A percentile compares a stretch with the other conserved stretches of the same genome.
Conservation (phyloP, 2,113 vertebrate genomes). For the Irena cyanogastra region DNA sequence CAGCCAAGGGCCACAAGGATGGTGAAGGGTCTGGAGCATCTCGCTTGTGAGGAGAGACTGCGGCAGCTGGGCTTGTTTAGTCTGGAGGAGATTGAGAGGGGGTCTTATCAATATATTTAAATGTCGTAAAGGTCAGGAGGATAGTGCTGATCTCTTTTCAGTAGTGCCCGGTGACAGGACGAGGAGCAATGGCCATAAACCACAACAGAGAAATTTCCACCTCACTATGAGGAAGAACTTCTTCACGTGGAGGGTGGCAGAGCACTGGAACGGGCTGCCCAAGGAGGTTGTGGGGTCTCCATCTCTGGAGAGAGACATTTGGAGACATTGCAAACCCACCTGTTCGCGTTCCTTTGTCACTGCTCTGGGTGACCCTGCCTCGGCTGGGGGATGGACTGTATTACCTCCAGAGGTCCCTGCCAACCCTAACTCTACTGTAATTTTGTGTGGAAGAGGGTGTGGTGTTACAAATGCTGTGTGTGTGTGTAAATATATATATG, state of each 20-base stretch:
- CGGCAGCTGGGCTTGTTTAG: background rate
- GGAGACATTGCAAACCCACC: background rate
- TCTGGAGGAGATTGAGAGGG: background rate
- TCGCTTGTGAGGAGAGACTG: background rate
- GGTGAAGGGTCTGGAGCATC: background rate
- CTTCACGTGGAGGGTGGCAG: background rate
- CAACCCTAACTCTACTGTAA: too few relatives aligned
- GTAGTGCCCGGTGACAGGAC: background rate
- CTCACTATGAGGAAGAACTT: background rate
- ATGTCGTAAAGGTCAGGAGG: background rate
- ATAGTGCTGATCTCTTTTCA: background rate
- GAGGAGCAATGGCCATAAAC: background rate
- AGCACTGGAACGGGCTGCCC: background rate
- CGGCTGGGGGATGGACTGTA: background rate
- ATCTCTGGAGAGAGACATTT: background rate
- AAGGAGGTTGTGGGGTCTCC: background rate
- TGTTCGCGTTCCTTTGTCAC: background rate
- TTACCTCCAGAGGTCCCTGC: background rate
- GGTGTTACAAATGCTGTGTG: background rate
- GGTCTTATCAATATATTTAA: background rate
- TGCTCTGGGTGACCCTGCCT: background rate
- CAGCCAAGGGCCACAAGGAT: fast-evolving
- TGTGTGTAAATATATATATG: background rate
- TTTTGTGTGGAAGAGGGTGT: background rate
- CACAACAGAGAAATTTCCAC: background rate